Evolutionary conservation across 2,113 vertebrate species (phyloP).

Genomic region (Actenoides hombroni): DNA sequence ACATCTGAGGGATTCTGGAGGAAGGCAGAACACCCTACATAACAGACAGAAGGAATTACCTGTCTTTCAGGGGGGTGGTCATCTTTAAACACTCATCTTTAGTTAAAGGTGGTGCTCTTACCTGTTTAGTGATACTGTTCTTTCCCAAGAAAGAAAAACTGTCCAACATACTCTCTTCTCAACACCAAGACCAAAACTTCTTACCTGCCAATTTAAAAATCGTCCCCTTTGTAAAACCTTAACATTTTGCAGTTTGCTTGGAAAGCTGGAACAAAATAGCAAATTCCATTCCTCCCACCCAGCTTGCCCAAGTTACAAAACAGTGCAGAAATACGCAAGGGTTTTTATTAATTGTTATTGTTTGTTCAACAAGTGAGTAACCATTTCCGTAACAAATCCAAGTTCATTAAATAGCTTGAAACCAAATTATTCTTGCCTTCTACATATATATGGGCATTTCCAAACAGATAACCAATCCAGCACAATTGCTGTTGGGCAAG

Average conservation of each 20-base stretch:
- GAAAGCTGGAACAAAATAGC: neutral
- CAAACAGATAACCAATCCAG: neutral
- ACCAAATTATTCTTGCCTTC: neutral
- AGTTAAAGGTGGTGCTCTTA: neutral
- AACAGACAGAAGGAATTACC: neutral
- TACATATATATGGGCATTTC: neutral
- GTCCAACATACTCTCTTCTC: neutral
- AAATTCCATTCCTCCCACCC: neutral
- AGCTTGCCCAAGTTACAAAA: neutral
- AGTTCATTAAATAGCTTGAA: neutral
- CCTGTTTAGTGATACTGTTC: neutral
- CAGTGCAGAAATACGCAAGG: neutral
- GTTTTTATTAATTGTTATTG: neutral
- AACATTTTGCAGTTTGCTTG: neutral
- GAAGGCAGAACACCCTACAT: neutral
- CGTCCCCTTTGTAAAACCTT: neutral
- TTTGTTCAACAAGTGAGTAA: neutral
- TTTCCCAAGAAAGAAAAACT: neutral
- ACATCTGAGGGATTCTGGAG: neutral
- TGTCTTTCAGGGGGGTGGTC: neutral
- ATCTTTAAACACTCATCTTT: neutral
- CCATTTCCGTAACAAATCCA: neutral
- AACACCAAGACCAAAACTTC: neutral
- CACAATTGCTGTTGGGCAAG: neutral
- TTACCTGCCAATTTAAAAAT: neutral